Percentiles rank a stretch among this genome's conserved stretches.
Conservation (phyloP, 2,113 vertebrate genomes). For the Tautogolabrus adspersus region DNA sequence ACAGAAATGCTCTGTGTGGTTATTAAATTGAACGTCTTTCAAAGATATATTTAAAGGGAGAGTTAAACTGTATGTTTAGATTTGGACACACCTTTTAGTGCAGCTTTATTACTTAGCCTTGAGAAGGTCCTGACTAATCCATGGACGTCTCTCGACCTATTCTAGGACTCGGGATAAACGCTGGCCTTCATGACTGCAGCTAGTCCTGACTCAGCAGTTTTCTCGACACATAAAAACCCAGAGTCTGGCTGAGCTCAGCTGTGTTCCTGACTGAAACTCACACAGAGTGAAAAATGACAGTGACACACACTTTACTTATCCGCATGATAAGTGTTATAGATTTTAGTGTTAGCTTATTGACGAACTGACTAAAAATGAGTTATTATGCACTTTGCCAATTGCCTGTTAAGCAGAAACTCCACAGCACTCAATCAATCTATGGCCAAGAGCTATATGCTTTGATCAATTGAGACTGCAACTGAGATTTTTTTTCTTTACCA, state of each 20-base stretch:
- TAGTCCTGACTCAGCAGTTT: slow-evolving; percentile 35
- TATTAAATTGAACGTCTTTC: background rate
- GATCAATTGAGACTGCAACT: slow-evolving; percentile 68
- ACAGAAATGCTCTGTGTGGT: background rate
- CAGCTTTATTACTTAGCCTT: slow-evolving; percentile 5
- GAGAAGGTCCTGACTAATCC: background rate
- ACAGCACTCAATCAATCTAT: slow-evolving; percentile 62
- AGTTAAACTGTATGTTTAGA: background rate
- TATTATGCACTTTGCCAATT: slow-evolving; percentile 72
- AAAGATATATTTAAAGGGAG: background rate
- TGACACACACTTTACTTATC: slow-evolving; percentile 64
- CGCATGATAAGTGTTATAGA: slow-evolving; percentile 71
- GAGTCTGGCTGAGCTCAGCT: slow-evolving; percentile 35
- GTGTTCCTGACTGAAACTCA: slow-evolving; percentile 36
- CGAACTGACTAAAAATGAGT: slow-evolving; percentile 73
- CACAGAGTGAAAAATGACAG: slow-evolving; percentile 46
- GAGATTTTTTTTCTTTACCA: slow-evolving; percentile 46
- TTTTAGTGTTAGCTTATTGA: slow-evolving; percentile 76
- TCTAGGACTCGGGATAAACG: slow-evolving; percentile 6
- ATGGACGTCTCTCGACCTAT: background rate
- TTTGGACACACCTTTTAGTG: background rate
- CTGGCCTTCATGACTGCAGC: slow-evolving; percentile 14
- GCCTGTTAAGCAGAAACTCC: slow-evolving; percentile 74
- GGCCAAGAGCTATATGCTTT: slow-evolving; percentile 55
- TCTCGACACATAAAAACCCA: slow-evolving; percentile 33